Percentiles rank a stretch among this genome's conserved stretches.
Evolutionary conservation across 2,113 vertebrate genomes (phyloP).

Genomic region (Oreochromis tanganicae): DNA sequence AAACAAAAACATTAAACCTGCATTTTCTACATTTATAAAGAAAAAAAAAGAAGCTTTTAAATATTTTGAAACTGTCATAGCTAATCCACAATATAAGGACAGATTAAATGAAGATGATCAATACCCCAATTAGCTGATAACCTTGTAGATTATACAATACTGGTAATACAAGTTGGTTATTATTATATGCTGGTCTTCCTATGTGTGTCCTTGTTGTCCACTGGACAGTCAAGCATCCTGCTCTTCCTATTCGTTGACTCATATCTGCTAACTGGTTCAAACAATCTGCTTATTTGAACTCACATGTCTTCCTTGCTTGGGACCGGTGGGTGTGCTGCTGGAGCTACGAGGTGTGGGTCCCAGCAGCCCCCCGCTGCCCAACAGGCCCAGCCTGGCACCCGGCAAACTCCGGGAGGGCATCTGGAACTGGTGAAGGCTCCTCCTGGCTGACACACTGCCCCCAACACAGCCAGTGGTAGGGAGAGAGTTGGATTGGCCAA

Average conservation of each 20-base stretch:
- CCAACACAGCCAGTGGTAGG: constrained; percentile 87
- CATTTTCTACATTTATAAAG: background rate
- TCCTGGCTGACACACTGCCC: constrained; percentile 76
- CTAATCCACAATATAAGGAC: background rate
- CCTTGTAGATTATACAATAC: background rate
- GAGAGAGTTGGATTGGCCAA: constrained; percentile 95
- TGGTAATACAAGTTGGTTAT: background rate
- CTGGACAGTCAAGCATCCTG: background rate
- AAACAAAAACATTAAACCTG: background rate
- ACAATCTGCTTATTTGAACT: constrained; percentile 6
- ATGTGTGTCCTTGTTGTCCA: background rate
- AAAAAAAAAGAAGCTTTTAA: background rate
- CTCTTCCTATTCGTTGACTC: background rate
- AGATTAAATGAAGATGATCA: background rate
- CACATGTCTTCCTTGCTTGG: constrained; percentile 90
- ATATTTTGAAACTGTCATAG: background rate
- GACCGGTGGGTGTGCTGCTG: constrained; percentile 83
- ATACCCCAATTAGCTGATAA: background rate
- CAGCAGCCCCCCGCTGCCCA: constrained; percentile 84
- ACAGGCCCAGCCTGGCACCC: constrained; percentile 81
- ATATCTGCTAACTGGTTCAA: background rate
- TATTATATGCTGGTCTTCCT: background rate
- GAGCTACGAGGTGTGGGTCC: constrained; percentile 83
- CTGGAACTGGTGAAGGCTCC: constrained; percentile 93
- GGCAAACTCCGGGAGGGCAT: constrained; percentile 91